Conservation (phyloP, 1,140 invertebrate genomes). For the Bombus haemorrhoidalis region DNA sequence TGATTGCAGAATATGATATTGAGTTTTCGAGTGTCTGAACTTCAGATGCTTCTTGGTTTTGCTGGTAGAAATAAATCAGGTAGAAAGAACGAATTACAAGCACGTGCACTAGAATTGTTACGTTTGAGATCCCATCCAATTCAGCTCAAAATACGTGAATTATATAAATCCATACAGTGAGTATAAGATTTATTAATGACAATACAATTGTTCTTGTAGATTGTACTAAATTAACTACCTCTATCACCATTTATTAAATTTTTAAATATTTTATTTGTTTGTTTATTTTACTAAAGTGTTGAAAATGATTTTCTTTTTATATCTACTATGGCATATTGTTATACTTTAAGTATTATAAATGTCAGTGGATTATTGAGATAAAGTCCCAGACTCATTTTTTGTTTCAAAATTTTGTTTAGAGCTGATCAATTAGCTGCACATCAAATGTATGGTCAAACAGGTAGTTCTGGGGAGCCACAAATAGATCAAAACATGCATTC, state of each 20-base stretch:
- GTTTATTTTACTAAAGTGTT: neutral
- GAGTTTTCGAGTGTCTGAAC: conserved; percentile 92
- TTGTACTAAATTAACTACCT: neutral
- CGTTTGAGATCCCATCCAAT: conserved; percentile 88
- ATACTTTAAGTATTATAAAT: conserved; percentile 35
- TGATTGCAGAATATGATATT: conserved; percentile 90
- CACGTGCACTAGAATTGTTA: conserved; percentile 90
- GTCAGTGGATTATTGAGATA: neutral
- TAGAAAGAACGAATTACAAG: conserved; percentile 93
- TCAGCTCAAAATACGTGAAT: conserved; percentile 91
- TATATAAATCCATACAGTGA: conserved; percentile 90
- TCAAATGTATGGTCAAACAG: conserved; percentile 78
- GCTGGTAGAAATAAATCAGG: conserved; percentile 93
- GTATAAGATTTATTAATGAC: conserved; percentile 64
- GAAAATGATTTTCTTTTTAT: neutral
- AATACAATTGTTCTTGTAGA: conserved; percentile 17
- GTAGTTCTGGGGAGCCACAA: conserved; percentile 72
- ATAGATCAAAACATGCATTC: conserved; percentile 80
- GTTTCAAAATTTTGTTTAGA: conserved; percentile 62
- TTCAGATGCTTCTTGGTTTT: conserved; percentile 92
- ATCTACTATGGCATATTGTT: conserved; percentile 41
- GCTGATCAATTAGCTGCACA: conserved; percentile 79
- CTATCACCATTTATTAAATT: neutral
- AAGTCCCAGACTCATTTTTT: neutral
- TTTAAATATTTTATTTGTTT: conserved; percentile 18